Base-by-base conservation (phyloP, 2,113 vertebrate species). In the Xiphorhynchus elegans region DNA sequence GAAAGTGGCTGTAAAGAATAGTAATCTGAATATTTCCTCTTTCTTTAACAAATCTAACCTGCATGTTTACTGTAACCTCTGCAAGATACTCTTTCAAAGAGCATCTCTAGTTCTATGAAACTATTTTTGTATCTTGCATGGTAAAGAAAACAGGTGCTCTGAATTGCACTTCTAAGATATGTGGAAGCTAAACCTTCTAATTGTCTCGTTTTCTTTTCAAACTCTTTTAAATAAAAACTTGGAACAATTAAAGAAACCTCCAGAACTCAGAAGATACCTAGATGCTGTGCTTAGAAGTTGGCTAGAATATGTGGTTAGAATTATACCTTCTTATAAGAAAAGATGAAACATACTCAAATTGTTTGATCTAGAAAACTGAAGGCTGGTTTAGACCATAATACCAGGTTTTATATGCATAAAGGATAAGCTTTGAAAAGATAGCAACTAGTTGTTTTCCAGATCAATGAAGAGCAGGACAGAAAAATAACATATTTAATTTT, bases 351-450 rank as follows among this genome's bases (percentile, higher is more conserved):
- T 69, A 80, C 37, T 46, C 17, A 7, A 74, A 25, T 42, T 62
- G 19, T 95, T 92, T 93, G 42, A 77, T 86, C 55, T 86, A 75
- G 50, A 90, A 90, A 84, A 81, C 46, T 42, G 47, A 90, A 59
- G 9, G 4, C 50, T 92, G 33, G n/a, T 74, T 84, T 74, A 84
- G 47, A 52, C 25, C 42, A n/a, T 74, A 69, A 35, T 26, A 59
- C 3, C 42, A 59, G 17, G 47, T 74, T 94, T 86, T 44, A 81
- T 67, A 88, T 79, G 39, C 4, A 4, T 84, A 55, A 78, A 84
- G 47, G 12, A 50, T 62, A 67, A 63, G 21, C 56, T 67, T 29
- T 37, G 44, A 75, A 33, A 77, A 29, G 33, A 89, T 26, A 70
- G 39, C 3, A 90, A 56, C 50, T 17, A 28, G 23, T 67, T 84